Percentiles rank a stretch among this genome's conserved stretches.
phyloP scores from a whole-genome alignment of 2,888 invertebrate species.

The Chloroclysta siterata region DNA sequence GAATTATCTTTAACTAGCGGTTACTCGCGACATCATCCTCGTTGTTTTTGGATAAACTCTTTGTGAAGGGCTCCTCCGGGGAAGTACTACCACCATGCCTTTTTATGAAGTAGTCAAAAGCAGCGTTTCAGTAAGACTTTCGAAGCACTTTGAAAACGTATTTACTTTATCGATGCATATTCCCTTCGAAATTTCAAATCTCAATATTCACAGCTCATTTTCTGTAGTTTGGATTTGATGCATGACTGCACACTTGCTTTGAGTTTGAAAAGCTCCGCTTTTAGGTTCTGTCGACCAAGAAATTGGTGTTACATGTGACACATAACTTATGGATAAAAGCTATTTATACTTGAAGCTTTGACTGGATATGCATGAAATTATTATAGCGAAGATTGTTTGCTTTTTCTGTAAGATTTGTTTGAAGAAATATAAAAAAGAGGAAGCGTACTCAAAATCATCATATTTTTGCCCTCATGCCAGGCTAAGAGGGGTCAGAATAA shows the following conservation, averaged over 20 bases:
- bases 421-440: too few relatives aligned
- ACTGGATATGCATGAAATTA: slow-evolving; percentile 33
- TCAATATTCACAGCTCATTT: slow-evolving; percentile 30
- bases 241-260: slow-evolving; percentile 45
- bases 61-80: too few relatives aligned
- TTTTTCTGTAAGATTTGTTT: slow-evolving; percentile 14
- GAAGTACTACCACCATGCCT: too few relatives aligned
- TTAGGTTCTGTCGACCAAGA: slow-evolving; percentile 52
- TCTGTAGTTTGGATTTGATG: slow-evolving; percentile 55
- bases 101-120: too few relatives aligned
- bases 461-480: too few relatives aligned
- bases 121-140: too few relatives aligned
- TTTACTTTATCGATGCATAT: slow-evolving; percentile 19
- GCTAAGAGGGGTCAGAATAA: too few relatives aligned
- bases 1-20: too few relatives aligned
- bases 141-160: slow-evolving; percentile 2
- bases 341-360: slow-evolving; percentile 38
- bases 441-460: too few relatives aligned
- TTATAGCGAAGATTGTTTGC: slow-evolving; percentile 7
- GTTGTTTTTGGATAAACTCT: too few relatives aligned
- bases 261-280: slow-evolving; percentile 45
- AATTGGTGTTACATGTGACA: slow-evolving; percentile 51
- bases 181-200: slow-evolving; percentile 6
- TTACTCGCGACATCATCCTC: too few relatives aligned
- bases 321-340: slow-evolving; percentile 35